Evolutionary conservation across 1,140 invertebrate genomes (phyloP).

Genomic region (Drosophila kanapiae): DNA sequence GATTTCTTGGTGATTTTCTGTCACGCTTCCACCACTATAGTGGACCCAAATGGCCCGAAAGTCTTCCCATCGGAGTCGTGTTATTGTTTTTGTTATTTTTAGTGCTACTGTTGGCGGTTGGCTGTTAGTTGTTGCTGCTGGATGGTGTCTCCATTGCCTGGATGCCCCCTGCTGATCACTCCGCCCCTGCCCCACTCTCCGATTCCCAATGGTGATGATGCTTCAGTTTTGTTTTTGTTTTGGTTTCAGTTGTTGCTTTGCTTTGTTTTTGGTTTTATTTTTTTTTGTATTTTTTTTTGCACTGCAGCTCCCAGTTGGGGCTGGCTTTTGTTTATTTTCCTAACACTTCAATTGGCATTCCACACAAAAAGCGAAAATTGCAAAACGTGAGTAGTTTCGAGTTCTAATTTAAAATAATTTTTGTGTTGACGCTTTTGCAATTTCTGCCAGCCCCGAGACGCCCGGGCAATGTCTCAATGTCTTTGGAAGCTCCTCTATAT

Average conservation of each 20-base stretch:
- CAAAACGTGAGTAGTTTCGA: slow-evolving; percentile 84
- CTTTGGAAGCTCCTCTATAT: slow-evolving; percentile 40
- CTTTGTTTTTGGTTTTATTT: slow-evolving; percentile 29
- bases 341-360: slow-evolving; percentile 84
- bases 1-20: background rate
- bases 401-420: slow-evolving; percentile 84
- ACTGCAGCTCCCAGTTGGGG: slow-evolving; percentile 65
- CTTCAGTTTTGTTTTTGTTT: slow-evolving; percentile 71
- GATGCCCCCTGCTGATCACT: slow-evolving; percentile 42
- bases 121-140: slow-evolving; percentile 42
- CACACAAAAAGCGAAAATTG: slow-evolving; percentile 82
- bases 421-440: slow-evolving; percentile 84
- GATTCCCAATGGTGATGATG: slow-evolving; percentile 70
- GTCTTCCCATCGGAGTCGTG: slow-evolving; percentile 66
- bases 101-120: slow-evolving; percentile 73
- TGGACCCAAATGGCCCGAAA: slow-evolving; percentile 22
- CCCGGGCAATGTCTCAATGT: slow-evolving; percentile 61
- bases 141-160: slow-evolving; percentile 25
- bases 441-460: slow-evolving; percentile 65
- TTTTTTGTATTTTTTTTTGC: slow-evolving; percentile 47
- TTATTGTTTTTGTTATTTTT: slow-evolving; percentile 81
- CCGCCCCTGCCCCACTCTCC: background rate
- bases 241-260: slow-evolving; percentile 33
- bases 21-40: slow-evolving; percentile 49
- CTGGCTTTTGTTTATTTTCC: slow-evolving; percentile 79